Evolutionary conservation across 2,113 vertebrate genomes (phyloP), one percentile per base, ranked within the genome.

Genomic region (Notarius quadriscutis): DNA sequence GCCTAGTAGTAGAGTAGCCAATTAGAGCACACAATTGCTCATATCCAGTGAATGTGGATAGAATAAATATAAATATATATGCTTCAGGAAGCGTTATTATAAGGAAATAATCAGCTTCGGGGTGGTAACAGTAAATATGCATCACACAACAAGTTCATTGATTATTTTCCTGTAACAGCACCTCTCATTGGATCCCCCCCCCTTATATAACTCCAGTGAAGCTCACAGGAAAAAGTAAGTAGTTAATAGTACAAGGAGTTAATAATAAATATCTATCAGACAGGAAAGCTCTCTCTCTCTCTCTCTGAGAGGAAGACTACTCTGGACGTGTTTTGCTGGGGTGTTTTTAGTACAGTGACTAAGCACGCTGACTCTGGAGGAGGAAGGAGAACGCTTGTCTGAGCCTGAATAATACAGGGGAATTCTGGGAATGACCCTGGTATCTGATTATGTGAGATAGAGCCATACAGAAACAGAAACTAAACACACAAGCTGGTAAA

Each of bases 351-450:
- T 17, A 9, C 51, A 10, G 50, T 81, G 79, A 81, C 57, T 58
- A 81, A 60, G 79, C 79, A 60, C 79, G 22, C 4, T 2, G 79
- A 81, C 55, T 22, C 55, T 34, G 30, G 11, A 22, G 9, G 22
- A 22, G 78, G 78, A 81, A 60, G 78, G 8, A 7, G 17, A 20
- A 58, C 10, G 78, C 55, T 57, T 80, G 55, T 20, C 55, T 58
- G 78, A 58, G 78, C 55, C 55, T 81, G 55, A 81, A 22, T 20
- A 60, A 20, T 41, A 81, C 9, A 81, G 79, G 57, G 79, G 57
- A 81, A 81, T 81, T 81, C 79, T 60, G 79, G 79, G 79, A 81
- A 81, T 81, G 30, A 81, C 79, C 79, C 30, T 7, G 18, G 3
- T 34, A 22, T 81, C 57, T 81, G 57, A 81, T 81, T 81, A 81